These are phyloP conservation scores for Ennomos erosarius DNA, from an alignment of 2,888 invertebrate species.

Conservation along the genomic window DNA sequence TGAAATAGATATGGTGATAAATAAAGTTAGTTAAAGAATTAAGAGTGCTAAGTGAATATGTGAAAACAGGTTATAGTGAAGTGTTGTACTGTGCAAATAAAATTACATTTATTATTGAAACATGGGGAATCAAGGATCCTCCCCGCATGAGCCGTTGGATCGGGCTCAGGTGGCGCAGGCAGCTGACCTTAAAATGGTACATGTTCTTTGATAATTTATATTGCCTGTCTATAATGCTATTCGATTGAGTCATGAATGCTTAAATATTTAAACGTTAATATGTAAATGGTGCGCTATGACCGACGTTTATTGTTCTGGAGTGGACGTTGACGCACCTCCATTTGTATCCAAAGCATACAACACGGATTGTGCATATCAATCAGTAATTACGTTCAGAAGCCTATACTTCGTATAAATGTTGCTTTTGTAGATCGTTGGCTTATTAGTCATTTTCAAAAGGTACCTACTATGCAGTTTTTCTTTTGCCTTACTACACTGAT, in stretches of 20 bases:
- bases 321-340: conserved; percentile 26
- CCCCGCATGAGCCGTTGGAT: conserved; percentile 92
- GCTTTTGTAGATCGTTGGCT: background rate
- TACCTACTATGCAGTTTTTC: no score
- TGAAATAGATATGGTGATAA: conserved; percentile 41
- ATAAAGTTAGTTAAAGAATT: conserved; percentile 32
- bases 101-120: conserved; percentile 43
- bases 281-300: conserved; percentile 26
- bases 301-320: conserved; percentile 23
- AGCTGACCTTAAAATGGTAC: conserved; percentile 80
- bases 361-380: conserved; percentile 23
- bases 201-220: conserved; percentile 14
- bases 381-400: conserved; percentile 10
- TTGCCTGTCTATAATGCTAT: conserved; percentile 47
- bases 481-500: no score
- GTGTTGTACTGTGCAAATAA: conserved; percentile 47
- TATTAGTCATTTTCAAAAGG: no score
- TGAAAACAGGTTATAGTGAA: conserved; percentile 55
- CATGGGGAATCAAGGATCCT: conserved; percentile 94
- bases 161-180: conserved; percentile 84
- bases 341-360: conserved; percentile 19
- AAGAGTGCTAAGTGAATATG: conserved; percentile 32
- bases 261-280: conserved; percentile 27
- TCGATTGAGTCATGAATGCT: conserved; percentile 47
- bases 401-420: conserved; percentile 3